Base-by-base conservation (phyloP, 2,113 vertebrate genomes). In the Pangasianodon gigas region DNA sequence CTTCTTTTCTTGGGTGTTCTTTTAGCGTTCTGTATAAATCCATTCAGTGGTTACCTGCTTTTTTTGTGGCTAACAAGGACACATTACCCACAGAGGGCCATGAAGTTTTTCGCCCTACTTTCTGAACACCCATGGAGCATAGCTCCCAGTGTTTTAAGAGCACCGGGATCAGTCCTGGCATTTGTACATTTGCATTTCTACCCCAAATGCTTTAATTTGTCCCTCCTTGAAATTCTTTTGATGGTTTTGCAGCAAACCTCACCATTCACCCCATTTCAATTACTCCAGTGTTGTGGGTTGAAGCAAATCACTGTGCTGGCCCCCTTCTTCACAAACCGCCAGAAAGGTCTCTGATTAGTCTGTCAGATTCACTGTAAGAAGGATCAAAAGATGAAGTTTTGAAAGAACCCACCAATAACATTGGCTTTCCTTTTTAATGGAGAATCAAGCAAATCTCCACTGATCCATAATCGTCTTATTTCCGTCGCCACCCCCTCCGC, bases 391-490 rank as follows among this genome's bases (percentile, higher is more conserved):
- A 90, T 87, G 84, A 84, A 77, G 48, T 58, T 79, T 90, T 79
- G 37, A 84, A 82, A 79, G 60, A 77, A 82, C 56, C 62, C 84
- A 26, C 32, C 56, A 65, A 84, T 84, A 75, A 79, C 14, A 71
- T 54, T 11, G 9, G 56, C 69, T 88, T 82, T 87, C 51, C 67
- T 56, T 75, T 83, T 90, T 90, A 80, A 91, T 89, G 84, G 90
- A 83, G 88, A 65, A 80, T 91, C 90, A 89, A 82, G 56, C 69
- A 93, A 92, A 94, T 91, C 85, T 89, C 86, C 88, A 52, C 2
- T 89, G 93, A 94, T 95, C 93, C 92, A 90, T 95, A 92, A 91
- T 81, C 88, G 0, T 69, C 13, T 87, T 92, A 92, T 95, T 94
- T 89, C 92, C 87, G 87, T 89, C 52, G 0, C 90, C 77, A 89